Evolutionary conservation across 2,888 invertebrate genomes (phyloP).

Genomic region (Meta bourneti): DNA sequence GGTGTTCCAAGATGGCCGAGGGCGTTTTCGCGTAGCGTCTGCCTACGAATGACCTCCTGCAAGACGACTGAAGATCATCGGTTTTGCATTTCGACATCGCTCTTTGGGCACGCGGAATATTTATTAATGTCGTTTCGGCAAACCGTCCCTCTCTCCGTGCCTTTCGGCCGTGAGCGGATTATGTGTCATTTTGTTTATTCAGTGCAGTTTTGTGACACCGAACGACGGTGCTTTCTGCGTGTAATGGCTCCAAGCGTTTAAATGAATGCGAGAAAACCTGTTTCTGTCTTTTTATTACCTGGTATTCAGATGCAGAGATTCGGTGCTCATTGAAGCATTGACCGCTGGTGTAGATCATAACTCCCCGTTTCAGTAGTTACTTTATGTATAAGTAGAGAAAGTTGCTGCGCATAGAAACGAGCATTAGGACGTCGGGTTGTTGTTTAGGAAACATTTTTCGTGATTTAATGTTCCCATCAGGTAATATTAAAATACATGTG

Average conservation of each 20-base stretch:
- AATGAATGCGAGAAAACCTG: constrained; percentile 57
- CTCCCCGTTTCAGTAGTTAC: neutral
- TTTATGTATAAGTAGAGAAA: neutral
- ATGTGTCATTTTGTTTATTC: constrained; percentile 16
- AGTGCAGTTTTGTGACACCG: neutral
- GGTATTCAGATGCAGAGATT: constrained; percentile 11
- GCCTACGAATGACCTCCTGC: constrained; percentile 66
- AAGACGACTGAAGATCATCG: constrained; percentile 9
- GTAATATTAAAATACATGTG: neutral
- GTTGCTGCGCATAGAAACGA: neutral
- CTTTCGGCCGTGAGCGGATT: constrained; percentile 1
- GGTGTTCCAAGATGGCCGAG: constrained; percentile 55
- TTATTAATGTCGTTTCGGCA: neutral
- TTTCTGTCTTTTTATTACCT: neutral
- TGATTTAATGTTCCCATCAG: neutral
- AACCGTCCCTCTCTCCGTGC: neutral
- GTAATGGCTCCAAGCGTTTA: constrained; percentile 25
- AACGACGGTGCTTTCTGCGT: neutral
- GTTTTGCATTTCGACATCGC: constrained; percentile 38
- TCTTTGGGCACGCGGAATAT: constrained; percentile 1
- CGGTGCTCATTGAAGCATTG: constrained; percentile 51
- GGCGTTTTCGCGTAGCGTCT: constrained; percentile 54
- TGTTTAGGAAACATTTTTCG: neutral
- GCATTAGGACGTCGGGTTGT: neutral
- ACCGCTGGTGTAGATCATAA: constrained; percentile 26